Conservation (phyloP, 2,113 vertebrate species). For the Crotalus viridis region DNA sequence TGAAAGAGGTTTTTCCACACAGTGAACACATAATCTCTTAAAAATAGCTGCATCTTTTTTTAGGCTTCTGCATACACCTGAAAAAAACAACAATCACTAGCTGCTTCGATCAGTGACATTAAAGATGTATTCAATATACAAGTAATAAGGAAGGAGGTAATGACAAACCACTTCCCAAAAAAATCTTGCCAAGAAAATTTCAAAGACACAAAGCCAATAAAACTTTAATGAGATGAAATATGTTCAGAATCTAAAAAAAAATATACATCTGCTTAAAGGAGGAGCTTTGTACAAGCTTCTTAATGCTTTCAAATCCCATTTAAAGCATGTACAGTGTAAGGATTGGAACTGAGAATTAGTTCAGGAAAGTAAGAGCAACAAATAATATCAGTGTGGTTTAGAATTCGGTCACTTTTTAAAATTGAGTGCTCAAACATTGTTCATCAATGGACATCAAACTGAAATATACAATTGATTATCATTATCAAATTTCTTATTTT, state of each 20-base stretch:
- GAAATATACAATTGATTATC: background rate
- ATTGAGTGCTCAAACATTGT: background rate
- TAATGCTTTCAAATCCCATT: background rate
- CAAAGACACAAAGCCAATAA: background rate
- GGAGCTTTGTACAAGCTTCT: background rate
- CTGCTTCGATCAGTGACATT: background rate
- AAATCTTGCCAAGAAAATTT: background rate
- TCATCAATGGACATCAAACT: background rate
- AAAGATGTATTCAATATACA: background rate
- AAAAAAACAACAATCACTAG: background rate
- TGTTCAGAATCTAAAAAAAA: background rate
- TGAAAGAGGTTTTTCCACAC: background rate
- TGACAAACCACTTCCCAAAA: background rate
- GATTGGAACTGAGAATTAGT: background rate
- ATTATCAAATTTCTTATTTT: background rate
- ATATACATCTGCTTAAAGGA: background rate
- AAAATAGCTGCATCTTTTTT: background rate
- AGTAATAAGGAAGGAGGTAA: background rate
- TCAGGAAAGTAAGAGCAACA: background rate
- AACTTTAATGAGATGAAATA: background rate
- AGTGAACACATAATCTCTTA: background rate
- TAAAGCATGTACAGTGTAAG: background rate
- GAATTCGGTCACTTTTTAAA: background rate
- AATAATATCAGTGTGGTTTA: background rate
- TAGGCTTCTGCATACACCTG: background rate